phyloP scores from a whole-genome alignment of 1,140 invertebrate species.

The Adoxophyes honmai region DNA sequence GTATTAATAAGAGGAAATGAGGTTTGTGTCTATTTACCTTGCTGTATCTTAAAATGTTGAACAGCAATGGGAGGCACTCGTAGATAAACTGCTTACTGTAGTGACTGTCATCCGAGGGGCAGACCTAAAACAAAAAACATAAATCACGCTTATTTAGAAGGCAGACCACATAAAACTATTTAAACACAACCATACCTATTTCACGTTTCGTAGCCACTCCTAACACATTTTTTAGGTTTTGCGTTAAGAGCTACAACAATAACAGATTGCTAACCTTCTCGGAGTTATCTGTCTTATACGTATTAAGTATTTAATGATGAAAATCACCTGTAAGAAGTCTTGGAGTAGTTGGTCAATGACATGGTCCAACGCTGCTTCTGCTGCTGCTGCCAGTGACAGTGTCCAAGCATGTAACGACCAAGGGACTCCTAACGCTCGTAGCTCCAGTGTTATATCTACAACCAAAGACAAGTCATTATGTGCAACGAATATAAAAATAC shows the following conservation, averaged over 20 bases:
- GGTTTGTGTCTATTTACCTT: constrained; percentile 80
- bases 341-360: constrained; percentile 94
- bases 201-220: no score
- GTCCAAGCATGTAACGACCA: constrained; percentile 96
- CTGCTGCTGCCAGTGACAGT: constrained; percentile 90
- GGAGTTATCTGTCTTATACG: no score
- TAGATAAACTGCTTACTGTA: constrained; percentile 93
- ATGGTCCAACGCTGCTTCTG: constrained; percentile 88
- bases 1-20: no score
- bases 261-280: no score
- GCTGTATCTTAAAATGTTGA: constrained; percentile 93
- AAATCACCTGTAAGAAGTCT: constrained; percentile 92
- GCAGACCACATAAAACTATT: no score
- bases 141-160: no score
- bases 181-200: no score
- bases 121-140: constrained; percentile 39
- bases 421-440: constrained; percentile 88
- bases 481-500: neutral
- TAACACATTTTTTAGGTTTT: no score
- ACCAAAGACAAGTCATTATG: constrained; percentile 3
- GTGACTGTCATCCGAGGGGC: constrained; percentile 82
- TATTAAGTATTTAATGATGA: no score
- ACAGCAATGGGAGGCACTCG: constrained; percentile 92
- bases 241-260: no score
- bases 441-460: constrained; percentile 89